A percentile compares a stretch with the other conserved stretches of the same genome.
phyloP scores from a whole-genome alignment of 2,113 vertebrate species.

The Sceloporus undulatus region DNA sequence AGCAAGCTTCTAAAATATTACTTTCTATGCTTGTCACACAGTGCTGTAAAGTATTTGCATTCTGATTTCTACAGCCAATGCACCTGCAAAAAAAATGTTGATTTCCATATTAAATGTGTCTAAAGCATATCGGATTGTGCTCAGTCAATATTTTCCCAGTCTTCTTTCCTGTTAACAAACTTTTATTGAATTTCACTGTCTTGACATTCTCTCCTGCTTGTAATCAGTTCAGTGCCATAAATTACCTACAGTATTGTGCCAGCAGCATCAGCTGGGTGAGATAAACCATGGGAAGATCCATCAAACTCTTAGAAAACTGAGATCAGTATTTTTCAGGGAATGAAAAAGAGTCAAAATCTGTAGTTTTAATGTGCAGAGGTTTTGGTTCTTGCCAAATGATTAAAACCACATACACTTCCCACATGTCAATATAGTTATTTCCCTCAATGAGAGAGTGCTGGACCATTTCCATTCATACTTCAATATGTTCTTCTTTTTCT shows the following conservation, averaged over 20 bases:
- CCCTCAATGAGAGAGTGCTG: not conserved
- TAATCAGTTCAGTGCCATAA: conserved; percentile 18
- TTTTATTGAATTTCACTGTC: conserved; percentile 7
- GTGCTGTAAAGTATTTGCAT: not conserved
- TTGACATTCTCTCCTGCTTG: not conserved
- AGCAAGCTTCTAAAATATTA: not conserved
- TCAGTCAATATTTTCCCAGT: conserved; percentile 6
- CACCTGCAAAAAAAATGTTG: conserved; percentile 10
- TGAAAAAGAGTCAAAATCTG: conserved; percentile 7
- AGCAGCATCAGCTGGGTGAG: not conserved
- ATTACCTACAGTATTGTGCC: conserved; percentile 23
- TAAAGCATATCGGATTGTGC: not conserved
- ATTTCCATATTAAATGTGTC: conserved; percentile 3
- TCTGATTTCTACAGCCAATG: not conserved
- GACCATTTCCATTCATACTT: not conserved
- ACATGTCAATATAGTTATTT: not conserved
- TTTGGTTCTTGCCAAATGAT: not conserved
- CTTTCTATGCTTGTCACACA: not conserved
- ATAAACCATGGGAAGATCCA: conserved; percentile 1
- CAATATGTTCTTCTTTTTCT: not conserved
- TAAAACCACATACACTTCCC: not conserved
- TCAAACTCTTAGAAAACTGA: not conserved
- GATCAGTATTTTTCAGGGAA: not conserved
- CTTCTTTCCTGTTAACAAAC: conserved; percentile 15
- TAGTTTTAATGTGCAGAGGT: not conserved